These are phyloP conservation scores for Cyprinodon diabolis DNA, from an alignment of 2,797 vertebrate species.

Conservation along the genomic window DNA sequence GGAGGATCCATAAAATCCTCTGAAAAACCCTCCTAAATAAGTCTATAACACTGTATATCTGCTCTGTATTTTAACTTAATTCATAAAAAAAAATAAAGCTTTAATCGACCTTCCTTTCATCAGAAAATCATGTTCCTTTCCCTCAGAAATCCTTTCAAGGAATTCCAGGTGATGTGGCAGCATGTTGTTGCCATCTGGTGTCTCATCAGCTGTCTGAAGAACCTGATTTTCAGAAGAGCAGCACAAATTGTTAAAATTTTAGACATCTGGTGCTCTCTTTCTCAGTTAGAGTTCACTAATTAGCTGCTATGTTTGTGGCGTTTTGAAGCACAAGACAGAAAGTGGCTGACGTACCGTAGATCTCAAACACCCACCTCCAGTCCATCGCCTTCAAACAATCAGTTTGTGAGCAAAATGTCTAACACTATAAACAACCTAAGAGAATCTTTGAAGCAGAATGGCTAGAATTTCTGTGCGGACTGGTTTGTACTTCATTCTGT, in stretches of 20 bases:
- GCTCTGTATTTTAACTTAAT: too few species aligned
- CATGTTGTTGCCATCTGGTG: slow-evolving; percentile 20
- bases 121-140: slow-evolving; percentile 2
- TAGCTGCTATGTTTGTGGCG: slow-evolving; percentile 35
- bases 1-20: not conserved
- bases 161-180: not conserved
- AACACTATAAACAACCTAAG: not conserved
- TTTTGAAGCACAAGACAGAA: slow-evolving; percentile 21
- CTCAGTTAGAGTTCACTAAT: slow-evolving; percentile 55
- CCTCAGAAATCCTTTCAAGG: not conserved
- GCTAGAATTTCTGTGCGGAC: not conserved
- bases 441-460: slow-evolving; percentile 3
- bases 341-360: slow-evolving; percentile 23
- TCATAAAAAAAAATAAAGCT: too few species aligned
- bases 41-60: too few species aligned
- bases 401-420: slow-evolving; percentile 11
- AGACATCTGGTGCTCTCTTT: slow-evolving; percentile 56
- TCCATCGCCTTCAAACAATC: slow-evolving; percentile 22
- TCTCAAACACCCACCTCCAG: slow-evolving; percentile 27
- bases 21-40: too few species aligned
- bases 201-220: slow-evolving; percentile 22
- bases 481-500: slow-evolving; percentile 5
- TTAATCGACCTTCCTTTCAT: too few species aligned
- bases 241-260: slow-evolving; percentile 43
- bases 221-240: slow-evolving; percentile 25